Evolutionary conservation across 1,140 invertebrate species (phyloP).

Genomic region (Oedothorax gibbosus): DNA sequence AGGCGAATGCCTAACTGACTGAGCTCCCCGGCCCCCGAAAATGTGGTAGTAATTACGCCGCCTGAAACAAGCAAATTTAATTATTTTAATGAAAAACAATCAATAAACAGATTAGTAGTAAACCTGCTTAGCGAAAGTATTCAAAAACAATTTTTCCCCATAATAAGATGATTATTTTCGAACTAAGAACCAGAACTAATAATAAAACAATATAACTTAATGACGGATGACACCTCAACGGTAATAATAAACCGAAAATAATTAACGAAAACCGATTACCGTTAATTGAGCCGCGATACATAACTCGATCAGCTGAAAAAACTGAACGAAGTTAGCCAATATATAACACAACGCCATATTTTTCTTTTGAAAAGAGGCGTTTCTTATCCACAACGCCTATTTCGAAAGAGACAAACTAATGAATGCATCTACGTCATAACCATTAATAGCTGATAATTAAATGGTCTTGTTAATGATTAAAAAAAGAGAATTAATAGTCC

Average conservation of each 20-base stretch:
- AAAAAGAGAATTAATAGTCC: constrained; percentile 35
- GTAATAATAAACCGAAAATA: constrained; percentile 17
- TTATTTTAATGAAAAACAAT: no score
- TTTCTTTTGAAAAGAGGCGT: neutral
- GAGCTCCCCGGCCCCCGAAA: no score
- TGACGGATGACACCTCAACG: neutral
- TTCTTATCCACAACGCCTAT: neutral
- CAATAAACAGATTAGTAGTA: no score
- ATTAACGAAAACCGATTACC: constrained; percentile 7
- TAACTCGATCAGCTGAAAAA: neutral
- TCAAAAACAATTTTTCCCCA: no score
- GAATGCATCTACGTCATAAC: constrained; percentile 37
- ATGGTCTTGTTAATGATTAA: constrained; percentile 13
- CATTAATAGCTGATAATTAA: constrained; percentile 50
- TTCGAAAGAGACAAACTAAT: constrained; percentile 23
- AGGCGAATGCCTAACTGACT: no score
- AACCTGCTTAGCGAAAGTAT: no score
- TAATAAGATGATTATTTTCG: no score
- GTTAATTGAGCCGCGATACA: neutral
- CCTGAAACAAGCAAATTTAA: no score
- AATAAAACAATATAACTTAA: neutral
- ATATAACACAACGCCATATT: neutral
- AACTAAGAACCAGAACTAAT: no score
- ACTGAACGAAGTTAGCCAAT: neutral
- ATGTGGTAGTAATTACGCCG: no score